Conservation (phyloP, 2,113 vertebrate genomes). For the Arothron firmamentum region DNA sequence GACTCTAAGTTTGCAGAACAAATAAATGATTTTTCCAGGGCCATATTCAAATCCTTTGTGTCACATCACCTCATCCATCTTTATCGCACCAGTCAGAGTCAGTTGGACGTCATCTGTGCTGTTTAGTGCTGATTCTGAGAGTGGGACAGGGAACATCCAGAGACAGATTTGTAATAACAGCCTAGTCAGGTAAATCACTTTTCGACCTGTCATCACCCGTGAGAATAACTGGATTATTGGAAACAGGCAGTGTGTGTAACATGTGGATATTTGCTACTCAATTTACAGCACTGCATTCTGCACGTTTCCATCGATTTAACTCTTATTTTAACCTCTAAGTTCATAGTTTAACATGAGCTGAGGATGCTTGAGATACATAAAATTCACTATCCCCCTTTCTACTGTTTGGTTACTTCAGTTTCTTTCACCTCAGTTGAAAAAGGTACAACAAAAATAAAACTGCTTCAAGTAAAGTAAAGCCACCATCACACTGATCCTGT, state of each 20-base stretch:
- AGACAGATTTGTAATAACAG: constrained; percentile 71
- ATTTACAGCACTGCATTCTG: constrained; percentile 52
- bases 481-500: no score
- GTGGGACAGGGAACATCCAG: constrained; percentile 52
- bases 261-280: constrained; percentile 64
- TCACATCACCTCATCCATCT: constrained; percentile 59
- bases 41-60: constrained; percentile 29
- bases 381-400: no score
- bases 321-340: constrained; percentile 5
- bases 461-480: no score
- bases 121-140: constrained; percentile 50
- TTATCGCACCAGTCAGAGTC: constrained; percentile 43
- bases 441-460: no score
- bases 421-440: no score
- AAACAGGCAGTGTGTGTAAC: constrained; percentile 67
- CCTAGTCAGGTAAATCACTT: constrained; percentile 69
- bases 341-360: no score
- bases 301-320: constrained; percentile 52
- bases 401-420: no score
- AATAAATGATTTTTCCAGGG: constrained; percentile 12
- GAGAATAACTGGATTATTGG: constrained; percentile 67
- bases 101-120: constrained; percentile 47
- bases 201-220: constrained; percentile 70
- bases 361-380: no score
- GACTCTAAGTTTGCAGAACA: constrained; percentile 7